Percentiles rank a stretch among this genome's conserved stretches.
Evolutionary conservation across 2,888 invertebrate species (phyloP).

Genomic region (Lottia gigantea): DNA sequence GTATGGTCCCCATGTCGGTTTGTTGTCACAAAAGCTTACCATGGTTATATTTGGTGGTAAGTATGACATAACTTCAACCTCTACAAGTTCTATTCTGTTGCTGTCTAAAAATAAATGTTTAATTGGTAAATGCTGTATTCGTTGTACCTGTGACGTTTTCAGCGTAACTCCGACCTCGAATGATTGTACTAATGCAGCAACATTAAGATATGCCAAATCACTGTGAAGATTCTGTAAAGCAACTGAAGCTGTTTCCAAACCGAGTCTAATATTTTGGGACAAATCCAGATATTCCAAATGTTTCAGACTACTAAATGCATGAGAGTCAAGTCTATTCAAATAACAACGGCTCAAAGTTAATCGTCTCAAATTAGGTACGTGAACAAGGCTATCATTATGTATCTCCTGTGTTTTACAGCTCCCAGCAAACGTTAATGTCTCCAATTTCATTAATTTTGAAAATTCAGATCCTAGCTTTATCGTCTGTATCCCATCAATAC

Average conservation of each 20-base stretch:
- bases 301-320: neutral
- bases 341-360: constrained; percentile 5
- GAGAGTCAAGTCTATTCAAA: neutral
- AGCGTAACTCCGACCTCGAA: neutral
- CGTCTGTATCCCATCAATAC: constrained; percentile 12
- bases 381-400: neutral
- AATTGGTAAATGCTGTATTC: constrained; percentile 4
- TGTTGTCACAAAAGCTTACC: neutral
- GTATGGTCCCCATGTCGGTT: constrained; percentile 8
- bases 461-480: constrained; percentile 1
- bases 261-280: neutral
- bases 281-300: constrained; percentile 8
- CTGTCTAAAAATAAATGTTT: neutral
- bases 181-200: neutral
- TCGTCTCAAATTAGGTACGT: neutral
- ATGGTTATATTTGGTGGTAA: neutral
- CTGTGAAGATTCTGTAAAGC: neutral
- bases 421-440: constrained; percentile 4
- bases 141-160: neutral
- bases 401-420: constrained; percentile 5
- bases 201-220: neutral
- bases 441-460: constrained; percentile 6
- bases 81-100: constrained; percentile 11
- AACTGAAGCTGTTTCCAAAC: neutral
- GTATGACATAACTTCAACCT: neutral